Base-by-base conservation (phyloP, 1,140 invertebrate genomes). In the Hermatobates lingyangjiaoensis region DNA sequence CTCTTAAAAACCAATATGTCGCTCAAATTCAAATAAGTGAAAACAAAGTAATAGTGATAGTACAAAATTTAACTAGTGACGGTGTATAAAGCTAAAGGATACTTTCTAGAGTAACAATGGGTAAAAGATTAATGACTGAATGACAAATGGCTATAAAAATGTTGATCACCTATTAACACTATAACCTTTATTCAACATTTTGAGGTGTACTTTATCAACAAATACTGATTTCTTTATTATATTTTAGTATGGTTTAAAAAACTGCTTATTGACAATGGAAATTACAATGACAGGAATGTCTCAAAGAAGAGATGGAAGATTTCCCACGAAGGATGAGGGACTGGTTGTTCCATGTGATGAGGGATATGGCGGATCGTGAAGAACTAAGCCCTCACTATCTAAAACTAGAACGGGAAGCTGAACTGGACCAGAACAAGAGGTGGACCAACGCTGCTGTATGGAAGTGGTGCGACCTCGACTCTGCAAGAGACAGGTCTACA, bases 381-480 rank as follows among this genome's bases (percentile, higher is more conserved):
- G 88, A 92, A 66, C 69, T 94, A 2, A 77, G 81, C n/a, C 74
- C 80, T 4, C 75, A 90, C 62, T 92, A 84, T 62, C 70, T 86
- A 62, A 73, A 80, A 65, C 80, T 93, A 80, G 83, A 93, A 69
- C 71, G 78, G 45, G 86, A 91, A 68, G 87, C 88, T 20, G 88
- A 93, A 69, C 77, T 74, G 10, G 87, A 88, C 61, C 72, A 83
- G 57, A 83, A 81, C 1, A 71, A 81, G 27, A 75, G 83, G 58
- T 92, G 88, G 85, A 75, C 81, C 3, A 89, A 89, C 63, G 88
- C 90, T 14, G 89, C 90, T 28, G 80, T 95, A 50, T 95, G 91
- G 91, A 95, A 95, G 64, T 95, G 89, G 83, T 94, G 90, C 63
- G 90, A 95, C 64, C 71, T 95, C 42, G 90, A 94, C 65, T 81